Evolutionary conservation across 2,797 vertebrate species (phyloP), one percentile per base, ranked within the genome.

Genomic region (Cottoperca gobio): DNA sequence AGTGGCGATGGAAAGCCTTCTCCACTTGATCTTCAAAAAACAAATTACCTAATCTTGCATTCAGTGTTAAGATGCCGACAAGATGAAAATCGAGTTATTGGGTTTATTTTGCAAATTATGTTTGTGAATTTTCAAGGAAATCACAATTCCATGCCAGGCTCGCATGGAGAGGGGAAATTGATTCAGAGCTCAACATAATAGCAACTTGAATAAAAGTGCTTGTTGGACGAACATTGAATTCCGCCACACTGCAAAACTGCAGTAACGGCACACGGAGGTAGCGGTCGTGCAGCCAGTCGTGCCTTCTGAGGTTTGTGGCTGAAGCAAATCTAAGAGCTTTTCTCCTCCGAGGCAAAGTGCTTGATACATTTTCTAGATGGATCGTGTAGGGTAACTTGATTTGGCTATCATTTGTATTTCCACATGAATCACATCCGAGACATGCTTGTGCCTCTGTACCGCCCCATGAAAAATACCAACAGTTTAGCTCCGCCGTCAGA

Each of bases 371-470:
- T 88, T 86, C 67, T 67, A 66, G 86, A 89, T 82, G 88, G 83
- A 88, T 84, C 17, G 43, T 63, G 54, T 66, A 55, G 33, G 49
- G 58, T 80, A 81, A 90, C 84, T 87, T 89, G 74, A 89, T 93
- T 92, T 88, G 75, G 70, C 49, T 83, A 87, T 88, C 76, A 85
- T 90, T 93, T 91, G 75, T 89, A 74, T 90, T 93, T 91, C 60
- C 81, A 76, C 77, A 79, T 71, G 74, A 85, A 83, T 81, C 85
- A 84, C 58, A 59, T 84, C 74, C 8, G 26, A 73, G 67, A 63
- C 57, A 76, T 79, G 73, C 61, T 14, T 61, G 70, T 45, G 81
- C 64, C 40, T 66, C 23, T 14, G 35, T 54, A 57, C 39, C 2
- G 23, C 69, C 26, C 1, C 2, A 67, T 81, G 74, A 87, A 78